Base-by-base conservation (phyloP, 2,888 invertebrate genomes). In the Tetranychus truncatus region DNA sequence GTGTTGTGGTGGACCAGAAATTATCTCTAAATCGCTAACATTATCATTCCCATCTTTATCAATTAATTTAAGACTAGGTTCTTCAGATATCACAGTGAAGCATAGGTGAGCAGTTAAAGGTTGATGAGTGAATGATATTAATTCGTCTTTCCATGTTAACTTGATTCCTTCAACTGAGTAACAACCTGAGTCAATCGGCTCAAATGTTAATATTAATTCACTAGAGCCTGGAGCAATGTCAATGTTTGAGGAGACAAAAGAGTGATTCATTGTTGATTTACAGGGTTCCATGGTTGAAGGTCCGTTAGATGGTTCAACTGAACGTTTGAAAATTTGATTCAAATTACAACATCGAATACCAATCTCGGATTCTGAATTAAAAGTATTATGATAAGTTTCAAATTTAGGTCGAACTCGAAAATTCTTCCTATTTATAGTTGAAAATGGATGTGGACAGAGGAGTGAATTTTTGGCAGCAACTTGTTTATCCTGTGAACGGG, bases 311-410 rank as follows among this genome's bases (percentile, higher is more conserved):
- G 45, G 24, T 78, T 87, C 86, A 81, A 84, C 84, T 76, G 82
- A 81, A 24, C 84, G 79, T 78, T 83, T 81, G 15, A 84, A 80
- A 76, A 82, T 81, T 77, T 81, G 81, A 74, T 83, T 82, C 11
- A 86, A 85, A 80, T 87, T 88, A 78, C 87, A 87, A 79, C 89
- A 89, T 45, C 89, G 73, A 15, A 78, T 77, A 66, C 75, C 75
- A 9, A 73, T 66, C 20, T 21, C 71, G 11, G 3, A 6, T 15
- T 15, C 55, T 15, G 55, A 55, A 55, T 15, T 55, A 34, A 34
- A 34, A 11, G 69, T 24, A 24, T 20, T 21, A 21, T 69, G 69
- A 69, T 69, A 69, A 21, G 69, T 69, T 69, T 69, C 69, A 24
- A 69, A 69, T 69, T 24, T 69, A 21, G 69, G 69, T 11, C 21